Percentiles rank a stretch among this genome's conserved stretches.
Evolutionary conservation across 2,797 vertebrate genomes (phyloP).

Genomic region (Channallabes apus): DNA sequence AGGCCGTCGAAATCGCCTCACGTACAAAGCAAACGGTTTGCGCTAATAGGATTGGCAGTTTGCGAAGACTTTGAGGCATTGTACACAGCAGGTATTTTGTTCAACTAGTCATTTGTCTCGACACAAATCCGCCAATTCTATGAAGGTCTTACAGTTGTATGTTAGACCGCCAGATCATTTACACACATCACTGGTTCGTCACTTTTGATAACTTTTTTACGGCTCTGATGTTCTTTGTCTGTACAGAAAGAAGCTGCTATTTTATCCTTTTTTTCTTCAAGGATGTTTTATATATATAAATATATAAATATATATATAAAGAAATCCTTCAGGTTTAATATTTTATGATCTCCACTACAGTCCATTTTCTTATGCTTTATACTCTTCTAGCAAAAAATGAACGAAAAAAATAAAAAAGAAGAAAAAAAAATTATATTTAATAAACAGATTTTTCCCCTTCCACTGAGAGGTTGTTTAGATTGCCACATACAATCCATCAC

Average conservation of each 20-base stretch:
- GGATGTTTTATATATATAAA: slow-evolving; percentile 78
- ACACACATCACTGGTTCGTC: slow-evolving; percentile 84
- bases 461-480: slow-evolving; percentile 77
- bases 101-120: slow-evolving; percentile 70
- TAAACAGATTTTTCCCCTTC: slow-evolving; percentile 59
- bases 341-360: slow-evolving; percentile 80
- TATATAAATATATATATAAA: slow-evolving; percentile 50
- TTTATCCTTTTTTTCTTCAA: slow-evolving; percentile 91
- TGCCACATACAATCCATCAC: slow-evolving; percentile 85
- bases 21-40: slow-evolving; percentile 51
- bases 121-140: slow-evolving; percentile 69
- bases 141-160: slow-evolving; percentile 90
- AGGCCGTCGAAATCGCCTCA: slow-evolving; percentile 54
- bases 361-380: slow-evolving; percentile 84
- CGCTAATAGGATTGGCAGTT: slow-evolving; percentile 33
- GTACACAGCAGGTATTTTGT: slow-evolving; percentile 66
- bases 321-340: slow-evolving; percentile 92
- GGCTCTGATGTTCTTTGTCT: slow-evolving; percentile 96
- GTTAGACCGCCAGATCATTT: slow-evolving; percentile 86
- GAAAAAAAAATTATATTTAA: slow-evolving; percentile 53
- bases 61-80: slow-evolving; percentile 44
- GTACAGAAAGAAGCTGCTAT: slow-evolving; percentile 99
- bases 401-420: slow-evolving; percentile 39
- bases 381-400: slow-evolving; percentile 72
- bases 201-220: slow-evolving; percentile 98